Percentiles rank a stretch among this genome's conserved stretches.
Evolutionary conservation across 1,140 invertebrate genomes (phyloP).

Genomic region (Macrocentrus cingulum): DNA sequence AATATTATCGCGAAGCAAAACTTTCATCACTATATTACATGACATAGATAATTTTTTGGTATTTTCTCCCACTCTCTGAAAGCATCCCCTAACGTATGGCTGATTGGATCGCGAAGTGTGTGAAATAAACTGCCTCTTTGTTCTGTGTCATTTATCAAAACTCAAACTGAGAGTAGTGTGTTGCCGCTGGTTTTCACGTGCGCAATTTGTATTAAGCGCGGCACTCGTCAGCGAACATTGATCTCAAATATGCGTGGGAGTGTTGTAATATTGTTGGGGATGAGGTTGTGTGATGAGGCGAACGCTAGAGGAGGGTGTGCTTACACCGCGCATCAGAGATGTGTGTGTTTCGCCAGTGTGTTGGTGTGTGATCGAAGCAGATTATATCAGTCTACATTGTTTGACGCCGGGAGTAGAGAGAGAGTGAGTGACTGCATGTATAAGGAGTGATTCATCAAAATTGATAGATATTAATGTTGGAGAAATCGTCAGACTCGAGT

Average conservation of each 20-base stretch:
- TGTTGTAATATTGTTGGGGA: not conserved
- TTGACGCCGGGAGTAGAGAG: no score
- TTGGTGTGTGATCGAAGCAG: not conserved
- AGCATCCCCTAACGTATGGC: no score
- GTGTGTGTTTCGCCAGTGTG: not conserved
- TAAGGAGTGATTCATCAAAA: no score
- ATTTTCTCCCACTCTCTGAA: no score
- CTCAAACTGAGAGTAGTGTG: conserved; percentile 27
- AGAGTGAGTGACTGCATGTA: no score
- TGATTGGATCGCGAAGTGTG: not conserved
- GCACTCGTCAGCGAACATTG: conserved; percentile 30
- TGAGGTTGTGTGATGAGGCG: no score
- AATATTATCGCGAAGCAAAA: no score
- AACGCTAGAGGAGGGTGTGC: not conserved
- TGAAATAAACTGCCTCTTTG: conserved; percentile 37
- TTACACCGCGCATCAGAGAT: not conserved
- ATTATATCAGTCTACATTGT: no score
- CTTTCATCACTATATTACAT: no score
- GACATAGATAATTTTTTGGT: no score
- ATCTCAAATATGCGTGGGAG: conserved; percentile 26
- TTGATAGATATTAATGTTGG: no score
- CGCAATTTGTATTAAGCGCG: conserved; percentile 45
- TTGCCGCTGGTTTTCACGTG: conserved; percentile 38
- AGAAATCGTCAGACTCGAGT: no score
- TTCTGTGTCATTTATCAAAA: conserved; percentile 49